Conservation (phyloP, 2,888 invertebrate genomes). For the Melangyna quadrimaculata region DNA sequence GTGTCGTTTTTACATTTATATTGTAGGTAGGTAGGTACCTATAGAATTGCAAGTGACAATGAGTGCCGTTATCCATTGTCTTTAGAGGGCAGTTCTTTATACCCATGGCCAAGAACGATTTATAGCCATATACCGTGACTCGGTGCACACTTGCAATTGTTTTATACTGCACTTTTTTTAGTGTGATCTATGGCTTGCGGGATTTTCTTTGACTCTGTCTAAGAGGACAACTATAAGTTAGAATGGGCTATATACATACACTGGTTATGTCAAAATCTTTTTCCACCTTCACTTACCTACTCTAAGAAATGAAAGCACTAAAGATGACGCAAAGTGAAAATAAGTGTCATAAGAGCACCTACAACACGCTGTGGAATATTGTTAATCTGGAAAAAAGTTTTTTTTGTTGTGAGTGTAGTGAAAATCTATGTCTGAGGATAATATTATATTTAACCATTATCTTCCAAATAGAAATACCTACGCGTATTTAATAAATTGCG, state of each 20-base stretch:
- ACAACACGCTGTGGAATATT: not conserved
- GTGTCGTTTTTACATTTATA: conserved; percentile 14
- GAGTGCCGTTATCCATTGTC: conserved; percentile 65
- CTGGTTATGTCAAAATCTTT: not conserved
- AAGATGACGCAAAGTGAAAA: not conserved
- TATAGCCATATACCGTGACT: conserved; percentile 68
- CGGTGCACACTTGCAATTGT: conserved; percentile 68
- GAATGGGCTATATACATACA: not conserved
- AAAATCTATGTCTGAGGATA: too few species aligned
- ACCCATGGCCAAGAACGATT: conserved; percentile 62
- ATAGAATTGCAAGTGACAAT: conserved; percentile 60
- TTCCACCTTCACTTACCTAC: too few species aligned
- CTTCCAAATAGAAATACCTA: too few species aligned
- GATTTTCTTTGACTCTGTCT: conserved; percentile 54
- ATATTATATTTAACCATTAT: too few species aligned
- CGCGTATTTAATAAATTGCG: too few species aligned
- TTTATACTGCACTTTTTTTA: conserved; percentile 37
- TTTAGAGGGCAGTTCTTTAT: conserved; percentile 54
- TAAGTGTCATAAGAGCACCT: not conserved
- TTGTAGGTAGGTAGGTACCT: conserved; percentile 23
- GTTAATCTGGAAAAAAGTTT: not conserved
- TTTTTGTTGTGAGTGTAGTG: not conserved
- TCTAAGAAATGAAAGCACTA: not conserved
- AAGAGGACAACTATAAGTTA: conserved; percentile 2
- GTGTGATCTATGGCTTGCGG: conserved; percentile 59